A percentile compares a stretch with the other conserved stretches of the same genome.
These are phyloP conservation scores for Ginglymostoma cirratum DNA, from an alignment of 2,113 vertebrate species.

Conservation along the genomic window DNA sequence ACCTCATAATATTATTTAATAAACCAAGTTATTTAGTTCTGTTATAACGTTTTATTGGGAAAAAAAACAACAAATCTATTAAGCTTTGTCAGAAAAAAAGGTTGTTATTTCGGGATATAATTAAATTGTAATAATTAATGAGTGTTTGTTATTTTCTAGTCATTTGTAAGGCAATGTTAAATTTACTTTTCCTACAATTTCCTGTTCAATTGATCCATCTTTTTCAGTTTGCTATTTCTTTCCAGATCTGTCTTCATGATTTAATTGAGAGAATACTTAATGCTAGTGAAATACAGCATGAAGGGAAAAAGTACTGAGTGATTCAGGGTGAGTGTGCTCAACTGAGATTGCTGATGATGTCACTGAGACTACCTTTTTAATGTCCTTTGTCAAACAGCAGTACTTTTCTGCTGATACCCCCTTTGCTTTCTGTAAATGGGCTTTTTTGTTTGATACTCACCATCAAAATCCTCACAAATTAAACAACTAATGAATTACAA, in stretches of 20 bases:
- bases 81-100: background rate
- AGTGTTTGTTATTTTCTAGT: background rate
- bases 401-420: background rate
- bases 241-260: background rate
- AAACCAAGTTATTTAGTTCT: background rate
- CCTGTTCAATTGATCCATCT: background rate
- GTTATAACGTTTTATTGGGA: background rate
- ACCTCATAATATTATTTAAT: background rate
- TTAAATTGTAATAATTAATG: background rate
- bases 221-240: background rate
- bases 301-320: background rate
- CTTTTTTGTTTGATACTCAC: no score
- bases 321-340: background rate
- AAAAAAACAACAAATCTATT: background rate
- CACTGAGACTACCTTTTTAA: background rate
- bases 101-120: background rate
- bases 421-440: no score
- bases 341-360: background rate
- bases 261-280: background rate
- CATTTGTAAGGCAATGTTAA: background rate
- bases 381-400: background rate
- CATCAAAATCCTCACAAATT: no score
- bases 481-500: no score
- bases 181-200: background rate
- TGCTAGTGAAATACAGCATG: no score